These are phyloP conservation scores for Gibbula magus DNA, from an alignment of 2,888 invertebrate genomes.

Conservation along the genomic window DNA sequence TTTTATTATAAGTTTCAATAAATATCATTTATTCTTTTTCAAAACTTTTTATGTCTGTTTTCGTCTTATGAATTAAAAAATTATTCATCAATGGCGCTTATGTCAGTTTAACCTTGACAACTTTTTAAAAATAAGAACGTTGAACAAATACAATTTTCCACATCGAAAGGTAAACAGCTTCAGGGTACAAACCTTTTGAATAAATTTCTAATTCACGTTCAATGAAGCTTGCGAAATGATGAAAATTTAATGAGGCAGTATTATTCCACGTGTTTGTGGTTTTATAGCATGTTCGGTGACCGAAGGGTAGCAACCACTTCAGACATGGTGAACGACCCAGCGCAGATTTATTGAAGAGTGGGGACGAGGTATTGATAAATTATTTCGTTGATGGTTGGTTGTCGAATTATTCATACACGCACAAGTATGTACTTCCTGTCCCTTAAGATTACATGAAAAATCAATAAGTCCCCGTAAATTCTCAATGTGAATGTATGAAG, in stretches of 20 bases:
- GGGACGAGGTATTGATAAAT: slow-evolving; percentile 2
- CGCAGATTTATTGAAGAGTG: not conserved
- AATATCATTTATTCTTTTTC: too few relatives aligned
- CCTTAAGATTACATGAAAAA: slow-evolving; percentile 8
- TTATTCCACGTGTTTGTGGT: not conserved
- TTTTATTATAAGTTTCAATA: too few relatives aligned
- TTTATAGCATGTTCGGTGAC: not conserved
- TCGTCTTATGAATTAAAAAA: too few relatives aligned
- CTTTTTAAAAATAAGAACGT: too few relatives aligned
- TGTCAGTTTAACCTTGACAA: too few relatives aligned
- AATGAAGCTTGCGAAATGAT: not conserved
- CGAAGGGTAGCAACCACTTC: not conserved
- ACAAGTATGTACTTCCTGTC: slow-evolving; percentile 11
- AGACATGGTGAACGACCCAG: not conserved
- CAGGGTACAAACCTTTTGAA: too few relatives aligned
- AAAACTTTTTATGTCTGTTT: too few relatives aligned
- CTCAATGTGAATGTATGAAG: not conserved
- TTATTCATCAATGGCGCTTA: too few relatives aligned
- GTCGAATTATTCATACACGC: not conserved
- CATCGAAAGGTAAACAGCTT: too few relatives aligned
- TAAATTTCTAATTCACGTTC: not conserved
- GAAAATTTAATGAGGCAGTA: not conserved
- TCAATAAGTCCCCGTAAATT: not conserved
- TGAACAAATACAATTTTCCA: too few relatives aligned
- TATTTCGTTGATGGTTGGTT: not conserved